phyloP scores from a whole-genome alignment of 2,113 vertebrate species.

The Misgurnus mizolepis region DNA sequence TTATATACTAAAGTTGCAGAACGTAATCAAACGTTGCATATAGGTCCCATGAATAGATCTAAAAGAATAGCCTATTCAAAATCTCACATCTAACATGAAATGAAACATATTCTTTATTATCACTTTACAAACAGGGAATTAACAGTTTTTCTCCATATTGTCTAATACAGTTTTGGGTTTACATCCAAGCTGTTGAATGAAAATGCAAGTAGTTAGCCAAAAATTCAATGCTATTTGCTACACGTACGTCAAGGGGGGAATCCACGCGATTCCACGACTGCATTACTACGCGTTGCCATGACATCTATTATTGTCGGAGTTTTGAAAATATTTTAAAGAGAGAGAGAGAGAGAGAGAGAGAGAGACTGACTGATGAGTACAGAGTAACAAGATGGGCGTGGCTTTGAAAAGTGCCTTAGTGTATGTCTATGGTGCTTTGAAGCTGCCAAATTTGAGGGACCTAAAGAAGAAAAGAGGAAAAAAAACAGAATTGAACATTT shows the following conservation, averaged over 20 bases:
- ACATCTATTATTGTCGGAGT: no score
- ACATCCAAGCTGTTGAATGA: conserved; percentile 2
- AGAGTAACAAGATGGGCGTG: neutral
- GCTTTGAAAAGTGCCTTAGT: neutral
- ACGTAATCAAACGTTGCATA: neutral
- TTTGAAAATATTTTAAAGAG: no score
- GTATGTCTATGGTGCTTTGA: neutral
- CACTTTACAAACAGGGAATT: neutral
- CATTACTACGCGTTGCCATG: no score
- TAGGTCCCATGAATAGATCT: neutral
- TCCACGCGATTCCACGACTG: no score
- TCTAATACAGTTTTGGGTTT: neutral
- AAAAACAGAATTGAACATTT: neutral
- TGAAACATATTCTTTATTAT: conserved; percentile 5
- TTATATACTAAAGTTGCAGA: neutral
- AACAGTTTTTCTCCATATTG: neutral
- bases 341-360: neutral
- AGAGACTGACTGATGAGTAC: neutral
- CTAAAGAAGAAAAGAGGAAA: neutral
- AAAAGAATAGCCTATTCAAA: conserved; percentile 13
- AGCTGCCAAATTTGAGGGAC: neutral
- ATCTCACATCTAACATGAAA: conserved; percentile 10
- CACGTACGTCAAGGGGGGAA: neutral
- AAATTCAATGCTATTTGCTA: neutral
- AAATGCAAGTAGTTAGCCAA: conserved; percentile 1